phyloP scores from a whole-genome alignment of 2,888 invertebrate species.

The Agrochola lychnidis region DNA sequence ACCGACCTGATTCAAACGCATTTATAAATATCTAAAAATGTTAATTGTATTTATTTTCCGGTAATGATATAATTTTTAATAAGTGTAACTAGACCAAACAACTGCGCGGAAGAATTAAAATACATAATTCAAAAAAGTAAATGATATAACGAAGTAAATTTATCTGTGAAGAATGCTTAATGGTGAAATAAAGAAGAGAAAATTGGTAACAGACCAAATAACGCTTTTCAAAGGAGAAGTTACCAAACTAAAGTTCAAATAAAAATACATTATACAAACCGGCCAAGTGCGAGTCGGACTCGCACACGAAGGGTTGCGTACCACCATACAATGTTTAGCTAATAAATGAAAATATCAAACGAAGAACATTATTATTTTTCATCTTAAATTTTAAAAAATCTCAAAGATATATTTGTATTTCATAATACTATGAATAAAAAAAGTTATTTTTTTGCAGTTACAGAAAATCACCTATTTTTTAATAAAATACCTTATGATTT shows the following conservation, averaged over 20 bases:
- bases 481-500: too few relatives aligned
- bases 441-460: too few relatives aligned
- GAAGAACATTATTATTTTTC: too few relatives aligned
- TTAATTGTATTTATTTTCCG: conserved; percentile 22
- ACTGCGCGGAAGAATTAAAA: neutral
- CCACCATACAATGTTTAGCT: too few relatives aligned
- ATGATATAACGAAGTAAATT: neutral
- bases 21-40: conserved; percentile 4
- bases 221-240: neutral
- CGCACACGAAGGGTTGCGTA: too few relatives aligned
- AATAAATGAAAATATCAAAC: too few relatives aligned
- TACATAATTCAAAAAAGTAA: neutral
- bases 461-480: too few relatives aligned
- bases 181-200: neutral
- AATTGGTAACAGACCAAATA: neutral
- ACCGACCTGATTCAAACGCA: neutral
- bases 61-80: conserved; percentile 7
- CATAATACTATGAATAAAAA: too few relatives aligned
- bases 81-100: conserved; percentile 12
- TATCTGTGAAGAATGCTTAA: neutral
- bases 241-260: conserved; percentile 3
- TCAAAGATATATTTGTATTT: too few relatives aligned
- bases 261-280: conserved; percentile 8
- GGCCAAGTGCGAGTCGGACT: too few relatives aligned
- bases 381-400: too few relatives aligned